Percentiles rank a stretch among this genome's conserved stretches.
Conservation (phyloP, 2,113 vertebrate species). For the Mastomys natalensis region DNA sequence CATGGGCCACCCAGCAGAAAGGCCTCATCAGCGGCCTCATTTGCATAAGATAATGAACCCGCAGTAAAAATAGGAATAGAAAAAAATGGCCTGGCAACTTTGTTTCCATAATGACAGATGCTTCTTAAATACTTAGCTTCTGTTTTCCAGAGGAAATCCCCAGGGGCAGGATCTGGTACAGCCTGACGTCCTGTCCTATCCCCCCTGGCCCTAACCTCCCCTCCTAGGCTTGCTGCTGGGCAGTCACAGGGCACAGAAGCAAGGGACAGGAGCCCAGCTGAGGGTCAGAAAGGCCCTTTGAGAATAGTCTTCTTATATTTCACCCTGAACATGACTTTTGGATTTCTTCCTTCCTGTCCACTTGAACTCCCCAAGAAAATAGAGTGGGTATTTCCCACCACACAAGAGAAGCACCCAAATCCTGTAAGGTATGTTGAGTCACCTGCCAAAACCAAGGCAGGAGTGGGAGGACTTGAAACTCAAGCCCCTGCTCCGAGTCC, state of each 20-base stretch:
- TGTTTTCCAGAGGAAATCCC: slow-evolving; percentile 68
- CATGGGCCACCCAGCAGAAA: slow-evolving; percentile 81
- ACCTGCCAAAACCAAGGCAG: background rate
- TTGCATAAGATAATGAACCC: slow-evolving; percentile 84
- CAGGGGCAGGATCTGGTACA: background rate
- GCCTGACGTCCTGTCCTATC: background rate
- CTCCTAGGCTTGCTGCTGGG: background rate
- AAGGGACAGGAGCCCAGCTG: background rate
- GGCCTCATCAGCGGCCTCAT: slow-evolving; percentile 80
- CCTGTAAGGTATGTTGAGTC: background rate
- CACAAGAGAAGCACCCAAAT: background rate
- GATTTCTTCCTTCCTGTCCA: background rate
- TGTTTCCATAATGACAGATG: slow-evolving; percentile 84
- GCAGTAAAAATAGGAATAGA: slow-evolving; percentile 83
- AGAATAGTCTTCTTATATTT: background rate
- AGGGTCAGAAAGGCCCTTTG: background rate
- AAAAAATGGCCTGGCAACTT: slow-evolving; percentile 82
- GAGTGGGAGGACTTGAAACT: background rate
- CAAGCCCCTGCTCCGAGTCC: background rate
- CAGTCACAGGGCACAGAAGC: no score
- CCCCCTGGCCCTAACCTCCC: background rate
- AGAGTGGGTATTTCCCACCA: background rate
- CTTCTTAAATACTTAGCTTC: slow-evolving; percentile 77
- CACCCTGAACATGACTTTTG: background rate
- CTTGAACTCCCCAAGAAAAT: background rate